Evolutionary conservation across 2,888 invertebrate species (phyloP).

Genomic region (Campoplex nolae): DNA sequence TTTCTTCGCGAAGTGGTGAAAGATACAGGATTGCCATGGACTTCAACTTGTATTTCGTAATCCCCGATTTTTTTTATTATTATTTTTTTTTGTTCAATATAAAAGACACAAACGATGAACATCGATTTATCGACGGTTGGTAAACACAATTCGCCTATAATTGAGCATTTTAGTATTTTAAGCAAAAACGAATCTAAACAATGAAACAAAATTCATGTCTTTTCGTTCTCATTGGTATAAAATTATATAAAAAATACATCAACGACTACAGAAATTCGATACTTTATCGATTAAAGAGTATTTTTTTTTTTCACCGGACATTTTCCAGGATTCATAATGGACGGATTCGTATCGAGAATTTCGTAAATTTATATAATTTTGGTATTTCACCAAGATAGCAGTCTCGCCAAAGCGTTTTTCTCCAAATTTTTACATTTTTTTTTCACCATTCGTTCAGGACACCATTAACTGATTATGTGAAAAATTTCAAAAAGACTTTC

Average conservation of each 20-base stretch:
- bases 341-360: background rate
- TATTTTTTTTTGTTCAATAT: background rate
- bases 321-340: background rate
- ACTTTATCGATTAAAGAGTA: background rate
- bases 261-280: background rate
- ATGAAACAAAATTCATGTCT: background rate
- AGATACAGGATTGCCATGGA: constrained; percentile 1
- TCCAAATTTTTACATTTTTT: too few species aligned
- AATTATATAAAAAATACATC: background rate
- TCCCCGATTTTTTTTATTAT: background rate
- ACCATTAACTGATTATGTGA: too few species aligned
- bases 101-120: background rate
- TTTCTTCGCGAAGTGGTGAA: background rate
- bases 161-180: background rate
- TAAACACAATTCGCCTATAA: background rate
- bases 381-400: background rate
- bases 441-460: too few species aligned
- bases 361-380: background rate
- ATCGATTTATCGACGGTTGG: background rate
- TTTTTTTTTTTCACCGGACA: background rate
- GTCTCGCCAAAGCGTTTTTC: too few species aligned
- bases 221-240: background rate
- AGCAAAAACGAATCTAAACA: background rate
- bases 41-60: background rate
- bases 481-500: too few species aligned